Evolutionary conservation across 2,888 invertebrate genomes (phyloP).

Genomic region (Sturmia bella): DNA sequence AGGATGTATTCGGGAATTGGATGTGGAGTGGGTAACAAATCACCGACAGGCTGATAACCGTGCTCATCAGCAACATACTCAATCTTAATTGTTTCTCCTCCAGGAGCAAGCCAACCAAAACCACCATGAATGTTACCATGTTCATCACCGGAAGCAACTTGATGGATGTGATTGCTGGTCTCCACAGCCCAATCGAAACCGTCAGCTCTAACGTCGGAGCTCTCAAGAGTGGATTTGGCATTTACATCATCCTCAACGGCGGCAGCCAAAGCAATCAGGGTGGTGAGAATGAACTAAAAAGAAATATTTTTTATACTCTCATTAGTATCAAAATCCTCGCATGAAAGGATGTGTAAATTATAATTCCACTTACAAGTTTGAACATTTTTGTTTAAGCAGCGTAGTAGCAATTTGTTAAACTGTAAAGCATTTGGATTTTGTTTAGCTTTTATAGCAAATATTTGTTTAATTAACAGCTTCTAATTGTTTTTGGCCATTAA

Average conservation of each 20-base stretch:
- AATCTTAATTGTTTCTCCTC: slow-evolving; percentile 72
- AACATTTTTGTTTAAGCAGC: slow-evolving; percentile 53
- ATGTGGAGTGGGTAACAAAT: slow-evolving; percentile 68
- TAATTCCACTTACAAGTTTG: slow-evolving; percentile 53
- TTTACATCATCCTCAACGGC: slow-evolving; percentile 60
- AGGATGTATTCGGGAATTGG: slow-evolving; percentile 71
- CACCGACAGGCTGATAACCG: slow-evolving; percentile 72
- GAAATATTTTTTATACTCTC: neutral
- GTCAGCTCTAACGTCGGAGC: slow-evolving; percentile 74
- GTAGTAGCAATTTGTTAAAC: slow-evolving; percentile 39
- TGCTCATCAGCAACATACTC: slow-evolving; percentile 75
- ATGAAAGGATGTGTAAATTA: neutral
- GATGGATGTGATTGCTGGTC: slow-evolving; percentile 74
- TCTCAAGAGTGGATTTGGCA: slow-evolving; percentile 53
- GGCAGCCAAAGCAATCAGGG: slow-evolving; percentile 68
- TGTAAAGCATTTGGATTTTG: slow-evolving; percentile 30
- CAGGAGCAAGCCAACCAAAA: slow-evolving; percentile 75
- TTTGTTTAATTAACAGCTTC: neutral
- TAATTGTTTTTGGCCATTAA: slow-evolving; percentile 14
- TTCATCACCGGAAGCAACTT: slow-evolving; percentile 73
- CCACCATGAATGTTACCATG: slow-evolving; percentile 75
- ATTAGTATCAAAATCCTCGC: neutral
- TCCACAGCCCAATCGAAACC: slow-evolving; percentile 73
- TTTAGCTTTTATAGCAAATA: slow-evolving; percentile 39
- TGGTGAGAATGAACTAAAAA: slow-evolving; percentile 72